Base-by-base conservation (phyloP, 2,113 vertebrate genomes). In the Centropus bengalensis region DNA sequence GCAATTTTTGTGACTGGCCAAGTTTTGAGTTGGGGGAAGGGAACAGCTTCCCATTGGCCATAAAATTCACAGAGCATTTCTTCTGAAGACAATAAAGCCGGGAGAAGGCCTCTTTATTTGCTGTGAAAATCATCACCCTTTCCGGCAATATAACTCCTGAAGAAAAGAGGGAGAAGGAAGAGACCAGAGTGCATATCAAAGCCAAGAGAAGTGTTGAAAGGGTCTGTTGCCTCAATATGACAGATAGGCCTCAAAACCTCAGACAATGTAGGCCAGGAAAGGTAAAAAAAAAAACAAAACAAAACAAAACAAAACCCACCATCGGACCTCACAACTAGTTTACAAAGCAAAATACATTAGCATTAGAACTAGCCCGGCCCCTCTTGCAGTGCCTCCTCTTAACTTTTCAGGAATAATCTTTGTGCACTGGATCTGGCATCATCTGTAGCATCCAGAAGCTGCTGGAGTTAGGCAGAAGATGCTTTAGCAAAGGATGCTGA, bases 101-200 rank as follows among this genome's bases (percentile, higher is more conserved):
- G 96, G 95, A 96, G 87, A 96, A 97, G 96, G 96, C 95, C 96
- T 96, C 93, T 98, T 98, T 98, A 97, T 98, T 98, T 98, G 98
- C 98, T 99, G 98, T 99, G 98, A 99, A 99, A 98, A 98, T 97
- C 91, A 91, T 97, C 98, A 98, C 98, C 98, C 97, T 98, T 98
- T 98, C 98, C 97, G 96, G 98, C 96, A 98, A 98, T 98, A 98
- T 98, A 99, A 98, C 97, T 97, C 96, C 96, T 75, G 90, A 97
- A 98, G 97, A 98, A 97, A 97, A 85, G 94, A 97, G 94, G 85
- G 84, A 97, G 95, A 97, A 97, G 98, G 98, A 98, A 98, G 97
- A 97, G 97, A 96, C 96, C 74, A 85, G 97, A 93, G 88, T 98
- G 98, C 98, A 99, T 99, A 99, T 99, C 99, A 99, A 99, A 99